These are phyloP conservation scores for Chelon labrosus DNA, from an alignment of 2,797 vertebrate genomes.

Conservation along the genomic window DNA sequence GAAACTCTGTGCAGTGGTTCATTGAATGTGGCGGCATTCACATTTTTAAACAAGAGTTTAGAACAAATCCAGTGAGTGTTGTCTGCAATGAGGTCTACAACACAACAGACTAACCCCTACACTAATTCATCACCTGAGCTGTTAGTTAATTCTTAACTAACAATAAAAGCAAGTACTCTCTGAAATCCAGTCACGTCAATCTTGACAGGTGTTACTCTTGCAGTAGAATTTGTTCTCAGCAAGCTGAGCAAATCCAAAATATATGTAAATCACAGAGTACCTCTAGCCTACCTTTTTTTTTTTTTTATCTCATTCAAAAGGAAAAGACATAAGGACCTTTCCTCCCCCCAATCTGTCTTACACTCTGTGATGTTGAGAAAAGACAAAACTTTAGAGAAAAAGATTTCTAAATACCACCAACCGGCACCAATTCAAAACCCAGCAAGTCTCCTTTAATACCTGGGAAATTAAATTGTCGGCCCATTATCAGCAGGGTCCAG, in stretches of 20 bases:
- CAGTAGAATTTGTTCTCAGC: slow-evolving; percentile 43
- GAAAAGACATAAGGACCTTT: slow-evolving; percentile 58
- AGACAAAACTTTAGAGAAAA: slow-evolving; percentile 36
- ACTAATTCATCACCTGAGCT: slow-evolving; percentile 9
- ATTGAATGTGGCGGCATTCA: neutral
- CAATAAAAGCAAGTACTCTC: slow-evolving; percentile 20
- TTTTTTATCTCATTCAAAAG: slow-evolving; percentile 66
- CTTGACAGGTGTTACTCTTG: slow-evolving; percentile 34
- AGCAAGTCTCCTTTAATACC: slow-evolving; percentile 81
- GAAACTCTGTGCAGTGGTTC: slow-evolving; percentile 5
- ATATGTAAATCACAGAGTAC: slow-evolving; percentile 63
- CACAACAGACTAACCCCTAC: neutral
- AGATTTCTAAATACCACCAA: slow-evolving; percentile 70
- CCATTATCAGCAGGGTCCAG: slow-evolving; percentile 82
- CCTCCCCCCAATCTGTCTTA: slow-evolving; percentile 47
- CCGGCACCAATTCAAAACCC: slow-evolving; percentile 79
- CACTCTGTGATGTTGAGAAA: slow-evolving; percentile 51
- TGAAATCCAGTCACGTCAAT: slow-evolving; percentile 30
- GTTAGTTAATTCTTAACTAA: slow-evolving; percentile 3
- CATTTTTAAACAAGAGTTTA: neutral
- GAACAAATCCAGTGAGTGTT: neutral
- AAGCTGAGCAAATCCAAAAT: slow-evolving; percentile 55
- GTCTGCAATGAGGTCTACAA: neutral
- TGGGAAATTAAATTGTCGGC: slow-evolving; percentile 80
- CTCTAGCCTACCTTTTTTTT: neutral